phyloP scores from a whole-genome alignment of 1,140 invertebrate species.

The Calosoma granatense region DNA sequence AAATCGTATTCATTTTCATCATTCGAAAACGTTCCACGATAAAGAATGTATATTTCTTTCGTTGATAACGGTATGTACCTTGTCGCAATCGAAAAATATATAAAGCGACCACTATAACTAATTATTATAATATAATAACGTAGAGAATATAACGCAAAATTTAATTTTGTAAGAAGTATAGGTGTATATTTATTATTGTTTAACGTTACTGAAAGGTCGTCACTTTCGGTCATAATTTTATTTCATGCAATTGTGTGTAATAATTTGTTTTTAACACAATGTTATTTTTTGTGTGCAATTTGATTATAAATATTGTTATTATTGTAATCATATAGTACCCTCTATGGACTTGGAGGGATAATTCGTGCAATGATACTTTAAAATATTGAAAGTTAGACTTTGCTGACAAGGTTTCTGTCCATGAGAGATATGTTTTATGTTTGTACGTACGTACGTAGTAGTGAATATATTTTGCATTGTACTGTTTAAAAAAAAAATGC shows the following conservation, averaged over 20 bases:
- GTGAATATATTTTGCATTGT: background rate
- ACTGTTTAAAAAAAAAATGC: background rate
- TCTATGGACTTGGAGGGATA: background rate
- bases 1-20: no score
- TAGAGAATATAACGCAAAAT: no score
- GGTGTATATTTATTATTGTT: constrained; percentile 5
- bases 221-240: background rate
- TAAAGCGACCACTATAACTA: background rate
- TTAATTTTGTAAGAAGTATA: background rate
- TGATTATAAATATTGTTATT: background rate
- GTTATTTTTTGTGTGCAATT: constrained; percentile 5
- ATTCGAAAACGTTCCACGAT: no score
- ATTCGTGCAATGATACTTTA: background rate
- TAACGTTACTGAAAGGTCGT: background rate
- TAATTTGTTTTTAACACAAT: constrained; percentile 3
- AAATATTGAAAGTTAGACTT: no score
- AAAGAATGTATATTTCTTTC: no score
- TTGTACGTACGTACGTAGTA: background rate
- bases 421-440: background rate
- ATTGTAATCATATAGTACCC: background rate
- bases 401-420: background rate
- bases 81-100: background rate
- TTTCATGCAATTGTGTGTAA: constrained; percentile 8
- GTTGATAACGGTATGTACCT: background rate
- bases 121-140: background rate